Conservation (phyloP, 2,888 invertebrate genomes). For the Eristalis tenax region DNA sequence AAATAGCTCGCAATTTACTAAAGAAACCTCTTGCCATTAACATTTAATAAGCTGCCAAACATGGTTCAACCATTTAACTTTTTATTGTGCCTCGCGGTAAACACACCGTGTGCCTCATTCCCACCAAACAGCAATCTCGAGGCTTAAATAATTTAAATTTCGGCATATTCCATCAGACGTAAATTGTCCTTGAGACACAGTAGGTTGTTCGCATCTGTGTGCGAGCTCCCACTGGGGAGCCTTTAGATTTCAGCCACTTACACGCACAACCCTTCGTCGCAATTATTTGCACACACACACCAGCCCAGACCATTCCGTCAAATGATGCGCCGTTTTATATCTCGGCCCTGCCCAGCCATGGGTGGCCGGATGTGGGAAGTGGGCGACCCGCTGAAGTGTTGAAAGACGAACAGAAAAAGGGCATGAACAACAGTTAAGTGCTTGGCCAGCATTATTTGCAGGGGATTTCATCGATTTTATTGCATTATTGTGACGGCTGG, state of each 20-base stretch:
- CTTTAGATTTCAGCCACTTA: not conserved
- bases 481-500: constrained; percentile 4
- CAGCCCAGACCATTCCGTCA: not conserved
- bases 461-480: constrained; percentile 37
- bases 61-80: not conserved
- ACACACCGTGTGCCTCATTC: not conserved
- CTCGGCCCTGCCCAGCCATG: not conserved
- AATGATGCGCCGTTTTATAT: not conserved
- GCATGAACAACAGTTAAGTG: constrained; percentile 5
- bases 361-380: not conserved
- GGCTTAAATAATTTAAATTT: not conserved
- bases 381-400: too few relatives aligned
- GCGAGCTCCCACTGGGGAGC: not conserved
- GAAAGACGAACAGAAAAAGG: not conserved
- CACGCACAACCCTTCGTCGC: not conserved
- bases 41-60: not conserved
- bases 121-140: not conserved
- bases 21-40: not conserved
- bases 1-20: not conserved
- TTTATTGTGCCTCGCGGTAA: not conserved
- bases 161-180: not conserved
- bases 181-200: not conserved
- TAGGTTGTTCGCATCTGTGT: not conserved
- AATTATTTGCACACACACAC: not conserved
- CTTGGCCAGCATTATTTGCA: not conserved